phyloP scores from a whole-genome alignment of 2,113 vertebrate genomes.

The Silurus glanis region DNA sequence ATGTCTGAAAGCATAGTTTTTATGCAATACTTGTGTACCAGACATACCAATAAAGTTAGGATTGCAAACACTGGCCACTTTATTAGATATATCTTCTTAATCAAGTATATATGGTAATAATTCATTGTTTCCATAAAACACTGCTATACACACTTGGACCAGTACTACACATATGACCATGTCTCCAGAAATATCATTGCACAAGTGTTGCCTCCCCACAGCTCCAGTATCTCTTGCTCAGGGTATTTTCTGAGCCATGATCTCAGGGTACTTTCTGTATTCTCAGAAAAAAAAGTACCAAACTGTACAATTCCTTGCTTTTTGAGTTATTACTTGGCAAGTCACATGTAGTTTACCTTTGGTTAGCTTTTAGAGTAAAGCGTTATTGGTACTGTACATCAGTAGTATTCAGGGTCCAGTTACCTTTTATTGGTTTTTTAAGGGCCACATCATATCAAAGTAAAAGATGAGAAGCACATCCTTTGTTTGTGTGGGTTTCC shows the following conservation, averaged over 20 bases:
- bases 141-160: neutral
- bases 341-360: neutral
- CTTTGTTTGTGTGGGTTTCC: neutral
- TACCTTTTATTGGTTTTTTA: neutral
- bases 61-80: neutral
- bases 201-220: neutral
- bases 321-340: neutral
- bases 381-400: neutral
- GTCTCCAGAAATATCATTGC: neutral
- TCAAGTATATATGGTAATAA: neutral
- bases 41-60: neutral
- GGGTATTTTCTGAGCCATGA: neutral
- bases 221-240: neutral
- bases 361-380: neutral
- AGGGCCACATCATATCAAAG: neutral
- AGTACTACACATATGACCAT: neutral
- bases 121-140: neutral
- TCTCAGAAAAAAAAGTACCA: neutral
- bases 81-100: neutral
- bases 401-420: neutral
- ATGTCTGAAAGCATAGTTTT: neutral
- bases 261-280: neutral
- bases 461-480: neutral
- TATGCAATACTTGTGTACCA: neutral
- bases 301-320: neutral